Conservation (phyloP, 23 tunicate species). For the Trididemnum nubilum region DNA sequence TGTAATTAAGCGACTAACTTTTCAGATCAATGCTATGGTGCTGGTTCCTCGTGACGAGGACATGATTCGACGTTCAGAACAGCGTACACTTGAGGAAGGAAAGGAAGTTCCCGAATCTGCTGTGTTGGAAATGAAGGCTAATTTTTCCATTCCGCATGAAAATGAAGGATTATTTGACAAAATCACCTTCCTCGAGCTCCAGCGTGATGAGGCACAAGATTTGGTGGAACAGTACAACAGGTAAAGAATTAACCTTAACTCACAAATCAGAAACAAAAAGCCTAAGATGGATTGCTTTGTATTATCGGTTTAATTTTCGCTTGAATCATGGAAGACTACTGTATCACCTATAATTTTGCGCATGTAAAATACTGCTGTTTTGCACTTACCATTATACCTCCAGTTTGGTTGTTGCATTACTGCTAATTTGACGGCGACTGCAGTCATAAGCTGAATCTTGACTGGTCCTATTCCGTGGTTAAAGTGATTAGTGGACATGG, state of each 20-base stretch:
- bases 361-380: too few relatives aligned
- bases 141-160: slow-evolving; percentile 84
- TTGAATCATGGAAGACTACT: too few relatives aligned
- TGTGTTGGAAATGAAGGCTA: slow-evolving; percentile 90
- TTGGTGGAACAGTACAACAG: slow-evolving; percentile 74
- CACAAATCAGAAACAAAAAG: background rate
- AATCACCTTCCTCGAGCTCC: slow-evolving; percentile 81
- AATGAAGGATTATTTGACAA: slow-evolving; percentile 59
- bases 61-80: slow-evolving; percentile 73
- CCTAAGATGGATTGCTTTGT: background rate
- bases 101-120: slow-evolving; percentile 87
- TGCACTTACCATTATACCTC: too few relatives aligned
- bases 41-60: slow-evolving; percentile 90
- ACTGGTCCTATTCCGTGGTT: too few relatives aligned
- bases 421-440: too few relatives aligned
- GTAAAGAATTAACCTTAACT: too few relatives aligned
- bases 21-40: slow-evolving; percentile 79
- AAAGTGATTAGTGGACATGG: too few relatives aligned
- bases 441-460: too few relatives aligned
- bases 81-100: slow-evolving; percentile 74
- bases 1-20: too few relatives aligned
- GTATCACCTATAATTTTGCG: too few relatives aligned
- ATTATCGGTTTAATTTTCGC: too few relatives aligned
- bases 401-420: too few relatives aligned
- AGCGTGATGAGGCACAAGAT: slow-evolving; percentile 61